Base-by-base conservation (phyloP, 2,888 invertebrate species). In the Elegia similella region DNA sequence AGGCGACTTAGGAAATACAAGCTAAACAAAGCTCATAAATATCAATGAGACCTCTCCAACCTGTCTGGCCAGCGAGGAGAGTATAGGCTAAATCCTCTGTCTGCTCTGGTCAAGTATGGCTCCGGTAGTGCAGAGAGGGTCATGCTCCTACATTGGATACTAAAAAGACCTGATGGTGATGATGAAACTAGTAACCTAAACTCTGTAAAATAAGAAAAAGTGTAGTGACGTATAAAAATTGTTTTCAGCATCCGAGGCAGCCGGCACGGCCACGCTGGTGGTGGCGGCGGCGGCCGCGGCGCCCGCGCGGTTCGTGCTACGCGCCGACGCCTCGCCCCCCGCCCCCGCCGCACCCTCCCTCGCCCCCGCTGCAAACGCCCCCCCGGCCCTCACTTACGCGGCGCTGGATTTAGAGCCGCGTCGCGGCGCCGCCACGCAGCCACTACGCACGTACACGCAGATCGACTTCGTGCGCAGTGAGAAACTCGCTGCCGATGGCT, bases 381-480 rank as follows among this genome's bases (percentile, higher is more conserved):
- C 48, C 55, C 62, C 73, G 57, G 76, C 77, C 52, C 78, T 88
- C 56, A 72, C 88, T 80, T 90, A 91, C 83, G 90, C 90, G 30
- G 82, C 90, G 62, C 79, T 89, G 54, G 88, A 88, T 76, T 78
- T 89, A 66, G 87, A 89, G 76, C 86, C 83, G 67, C 78, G 80
- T 7, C 76, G 75, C 42, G 73, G 74, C 62, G 70, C 66, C 68
- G 63, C 92, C 42, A 84, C 91, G 23, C 73, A 88, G 17, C 75
- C 92, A 47, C 84, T 87, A 59, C 93, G 95, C 72, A 92, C 93
- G 43, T 96, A 96, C 84, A 96, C 96, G 63, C 94, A 96, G 88
- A 96, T 96, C 62, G 96, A 96, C 92, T 96, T 96, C 84, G 90
- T 93, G 34, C 94, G 94, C 80, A 93, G 94, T 79, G 94, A 93